Evolutionary conservation across 2,113 vertebrate species (phyloP), one percentile per base, ranked within the genome.

Genomic region (Etheostoma spectabile): DNA sequence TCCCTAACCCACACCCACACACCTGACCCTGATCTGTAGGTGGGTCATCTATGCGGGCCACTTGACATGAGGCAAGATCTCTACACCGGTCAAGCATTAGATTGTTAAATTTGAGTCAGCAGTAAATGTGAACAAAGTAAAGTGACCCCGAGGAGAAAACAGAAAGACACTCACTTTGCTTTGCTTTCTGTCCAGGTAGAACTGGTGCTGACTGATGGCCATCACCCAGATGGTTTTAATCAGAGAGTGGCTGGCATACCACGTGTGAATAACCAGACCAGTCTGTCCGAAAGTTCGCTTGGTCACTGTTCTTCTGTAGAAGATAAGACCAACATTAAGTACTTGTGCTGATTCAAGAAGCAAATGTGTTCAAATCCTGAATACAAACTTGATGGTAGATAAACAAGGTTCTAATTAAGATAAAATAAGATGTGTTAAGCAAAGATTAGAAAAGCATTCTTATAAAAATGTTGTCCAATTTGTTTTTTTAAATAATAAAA

Each of bases 161-260:
- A 30, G 60, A 30, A 30, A 30, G 30, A 92, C 86, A 98, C 98
- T 97, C 92, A 99, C 98, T 96, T 99, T 98, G 94, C 97, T 99
- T 92, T 99, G 97, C 82, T 97, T 99, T 87, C 96, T 96, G 89
- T 99, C 98, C 96, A 99, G 93, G 95, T 99, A 99, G 88, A 99
- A 99, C 90, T 99, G 98, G 92, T 99, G 98, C 81, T 99, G 98
- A 95, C 98, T 99, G 90, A 99, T 99, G 86, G 98, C 98, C 98
- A 99, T 99, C 81, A 95, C 96, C 98, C 98, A 99, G 95, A 99
- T 99, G 95, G 97, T 99, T 84, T 99, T 99, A 95, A 99, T 99
- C 93, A 99, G 95, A 84, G 97, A 97, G 61, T 98, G 96, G 94
- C 96, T 98, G 79, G 98, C 98, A 97, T 99, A 99, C 98, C 98